Conservation (phyloP, 2,113 vertebrate genomes). For the Paralichthys olivaceus region DNA sequence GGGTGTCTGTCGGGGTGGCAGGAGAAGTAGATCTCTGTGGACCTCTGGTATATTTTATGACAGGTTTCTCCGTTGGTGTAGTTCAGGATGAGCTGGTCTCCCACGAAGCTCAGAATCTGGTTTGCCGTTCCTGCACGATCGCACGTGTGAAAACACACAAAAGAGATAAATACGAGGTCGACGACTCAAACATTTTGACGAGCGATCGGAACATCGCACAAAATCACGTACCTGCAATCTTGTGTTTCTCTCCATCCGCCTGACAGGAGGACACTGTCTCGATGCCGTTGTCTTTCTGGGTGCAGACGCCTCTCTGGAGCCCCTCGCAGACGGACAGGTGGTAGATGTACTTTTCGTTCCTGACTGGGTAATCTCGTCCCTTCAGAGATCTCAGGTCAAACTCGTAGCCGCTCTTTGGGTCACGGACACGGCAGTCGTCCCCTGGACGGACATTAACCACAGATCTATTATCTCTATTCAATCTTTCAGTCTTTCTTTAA, state of each 20-base stretch:
- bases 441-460: constrained; percentile 74
- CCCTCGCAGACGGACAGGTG: constrained; percentile 88
- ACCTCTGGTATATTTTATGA: constrained; percentile 89
- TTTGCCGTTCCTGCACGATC: constrained; percentile 82
- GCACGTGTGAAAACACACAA: background rate
- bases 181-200: background rate
- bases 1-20: constrained; percentile 86
- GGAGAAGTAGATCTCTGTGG: constrained; percentile 91
- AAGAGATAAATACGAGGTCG: background rate
- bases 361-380: constrained; percentile 78
- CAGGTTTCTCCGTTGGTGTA: constrained; percentile 90
- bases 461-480: too few species aligned
- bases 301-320: constrained; percentile 79
- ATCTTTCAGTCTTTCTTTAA: background rate
- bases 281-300: background rate
- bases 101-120: constrained; percentile 88
- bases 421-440: constrained; percentile 87
- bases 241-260: constrained; percentile 70
- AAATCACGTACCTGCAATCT: constrained; percentile 86
- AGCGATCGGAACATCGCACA: background rate
- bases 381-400: constrained; percentile 88
- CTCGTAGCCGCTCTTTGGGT: constrained; percentile 87
- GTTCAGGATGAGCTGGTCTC: constrained; percentile 92
- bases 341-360: constrained; percentile 84
- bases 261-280: constrained; percentile 88